Evolutionary conservation across 30 jellyfish, hydroid and myxozoan species (phyloP), one percentile per base, ranked within the genome.

Genomic region (Sanderia malayensis): DNA sequence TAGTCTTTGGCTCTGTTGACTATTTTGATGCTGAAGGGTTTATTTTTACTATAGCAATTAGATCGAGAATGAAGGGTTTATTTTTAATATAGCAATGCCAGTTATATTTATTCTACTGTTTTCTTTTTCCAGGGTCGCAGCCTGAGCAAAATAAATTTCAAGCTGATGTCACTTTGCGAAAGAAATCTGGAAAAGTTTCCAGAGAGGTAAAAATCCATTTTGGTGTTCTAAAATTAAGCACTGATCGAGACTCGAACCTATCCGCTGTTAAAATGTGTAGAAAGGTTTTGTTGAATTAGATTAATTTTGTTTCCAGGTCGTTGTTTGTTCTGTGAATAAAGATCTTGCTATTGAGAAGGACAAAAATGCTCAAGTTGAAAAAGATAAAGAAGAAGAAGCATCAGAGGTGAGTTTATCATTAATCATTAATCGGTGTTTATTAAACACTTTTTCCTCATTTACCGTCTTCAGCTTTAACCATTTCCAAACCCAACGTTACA

Each of bases 181-280:
- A 79, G 60, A 79, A 65, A 31, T 58, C 96, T 24, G 96, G 96
- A 19, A 86, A 64, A 71, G 86, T 86, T 9, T 19, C 46, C 0
- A 60, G 88, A 33, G 96, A 86, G 86, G 96, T 86, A 44, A n/a
- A 61, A 20, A 0, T 52, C 4, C 31, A 11, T 1, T 1, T 1
- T 7, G 55, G 15, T 41, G 8, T n/a, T n/a, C n/a, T n/a, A n/a
- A n/a, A n/a, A n/a, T n/a, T n/a, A n/a, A n/a, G n/a, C n/a, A n/a
- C n/a, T n/a, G n/a, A n/a, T n/a, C n/a, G n/a, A n/a, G n/a, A n/a
- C n/a, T n/a, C n/a, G n/a, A n/a, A n/a, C n/a, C n/a, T n/a, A n/a
- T n/a, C n/a, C n/a, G n/a, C n/a, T n/a, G n/a, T n/a, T n/a, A n/a
- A n/a, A n/a, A n/a, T n/a, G n/a, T n/a, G n/a, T n/a, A n/a, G n/a